Conservation (phyloP, 2,888 invertebrate genomes). For the Troglohyphantes excavatus region DNA sequence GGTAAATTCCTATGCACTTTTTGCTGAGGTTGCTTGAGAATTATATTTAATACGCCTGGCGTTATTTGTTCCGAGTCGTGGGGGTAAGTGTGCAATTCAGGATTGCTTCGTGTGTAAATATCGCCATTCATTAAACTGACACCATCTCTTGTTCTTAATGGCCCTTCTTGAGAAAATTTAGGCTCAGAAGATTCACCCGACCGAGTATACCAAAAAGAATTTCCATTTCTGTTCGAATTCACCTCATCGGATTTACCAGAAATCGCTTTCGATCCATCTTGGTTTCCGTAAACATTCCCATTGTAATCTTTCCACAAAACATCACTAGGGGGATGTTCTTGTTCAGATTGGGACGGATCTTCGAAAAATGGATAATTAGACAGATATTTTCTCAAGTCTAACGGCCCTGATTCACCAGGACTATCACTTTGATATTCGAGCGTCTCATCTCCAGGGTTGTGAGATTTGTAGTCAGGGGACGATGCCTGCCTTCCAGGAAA, state of each 20-base stretch:
- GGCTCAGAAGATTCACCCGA: neutral
- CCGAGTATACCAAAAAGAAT: neutral
- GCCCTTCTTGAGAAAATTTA: neutral
- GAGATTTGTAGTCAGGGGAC: slow-evolving; percentile 7
- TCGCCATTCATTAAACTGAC: neutral
- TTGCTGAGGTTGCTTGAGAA: slow-evolving; percentile 31
- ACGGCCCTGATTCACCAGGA: neutral
- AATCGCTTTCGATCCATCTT: neutral
- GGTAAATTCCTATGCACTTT: slow-evolving; percentile 60
- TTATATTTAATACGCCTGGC: slow-evolving; percentile 4
- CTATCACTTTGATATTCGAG: neutral
- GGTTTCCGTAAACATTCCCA: neutral
- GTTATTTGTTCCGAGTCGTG: neutral
- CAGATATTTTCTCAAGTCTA: slow-evolving; percentile 8
- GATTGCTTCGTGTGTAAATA: neutral
- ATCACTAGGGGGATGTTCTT: neutral
- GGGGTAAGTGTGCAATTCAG: neutral
- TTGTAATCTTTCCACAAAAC: slow-evolving; percentile 8
- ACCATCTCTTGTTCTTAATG: neutral
- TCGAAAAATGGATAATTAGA: neutral
- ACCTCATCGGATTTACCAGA: neutral
- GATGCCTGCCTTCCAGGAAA: neutral
- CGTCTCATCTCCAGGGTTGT: no score
- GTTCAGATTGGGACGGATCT: neutral
- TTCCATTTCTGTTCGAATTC: neutral